Conservation (phyloP, 2,113 vertebrate species). For the Smithornis capensis region DNA sequence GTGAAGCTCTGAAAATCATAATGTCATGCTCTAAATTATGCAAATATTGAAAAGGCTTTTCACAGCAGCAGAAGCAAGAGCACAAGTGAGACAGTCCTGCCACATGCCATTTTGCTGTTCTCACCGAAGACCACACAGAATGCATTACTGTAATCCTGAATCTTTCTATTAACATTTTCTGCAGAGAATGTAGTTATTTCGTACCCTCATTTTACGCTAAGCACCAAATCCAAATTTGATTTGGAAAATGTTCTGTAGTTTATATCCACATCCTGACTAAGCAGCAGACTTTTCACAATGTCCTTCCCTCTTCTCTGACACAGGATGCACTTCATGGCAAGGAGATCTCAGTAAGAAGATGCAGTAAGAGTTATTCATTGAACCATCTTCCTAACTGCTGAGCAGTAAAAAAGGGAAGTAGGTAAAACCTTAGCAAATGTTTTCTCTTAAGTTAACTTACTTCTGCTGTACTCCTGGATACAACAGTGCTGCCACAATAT, state of each 20-base stretch:
- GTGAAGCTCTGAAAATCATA: conserved; percentile 44
- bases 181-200: background rate
- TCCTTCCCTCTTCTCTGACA: background rate
- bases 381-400: background rate
- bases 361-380: background rate
- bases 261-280: background rate
- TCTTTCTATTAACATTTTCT: conserved; percentile 1
- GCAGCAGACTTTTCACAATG: background rate
- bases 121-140: conserved; percentile 5
- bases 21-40: conserved; percentile 56
- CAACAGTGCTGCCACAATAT: background rate
- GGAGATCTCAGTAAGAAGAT: background rate
- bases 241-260: background rate
- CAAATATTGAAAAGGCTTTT: conserved; percentile 50
- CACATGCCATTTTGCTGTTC: background rate
- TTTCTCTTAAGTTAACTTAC: background rate
- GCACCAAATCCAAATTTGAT: background rate
- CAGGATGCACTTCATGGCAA: background rate
- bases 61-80: conserved; percentile 38
- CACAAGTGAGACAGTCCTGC: background rate
- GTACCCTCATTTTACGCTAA: conserved; percentile 7
- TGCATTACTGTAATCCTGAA: background rate
- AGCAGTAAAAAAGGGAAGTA: background rate
- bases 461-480: background rate
- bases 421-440: background rate